These are phyloP conservation scores for Danio choprae DNA, from an alignment of 2,797 vertebrate species.

Conservation along the genomic window DNA sequence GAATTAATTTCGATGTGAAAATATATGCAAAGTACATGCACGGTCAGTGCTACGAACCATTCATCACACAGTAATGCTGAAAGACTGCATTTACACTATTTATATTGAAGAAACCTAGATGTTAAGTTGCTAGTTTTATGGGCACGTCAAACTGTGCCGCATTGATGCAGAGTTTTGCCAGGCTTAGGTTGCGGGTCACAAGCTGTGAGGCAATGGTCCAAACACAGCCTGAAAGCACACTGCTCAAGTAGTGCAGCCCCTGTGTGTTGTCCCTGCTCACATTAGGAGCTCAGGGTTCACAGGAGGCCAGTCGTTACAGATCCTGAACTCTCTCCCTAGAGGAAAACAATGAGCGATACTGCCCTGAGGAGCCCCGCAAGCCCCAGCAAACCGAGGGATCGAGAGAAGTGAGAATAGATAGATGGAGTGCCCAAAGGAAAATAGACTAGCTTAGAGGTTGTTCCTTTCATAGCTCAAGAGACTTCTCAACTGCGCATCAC, in stretches of 20 bases:
- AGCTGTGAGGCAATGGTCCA: slow-evolving; percentile 38
- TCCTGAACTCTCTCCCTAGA: slow-evolving; percentile 42
- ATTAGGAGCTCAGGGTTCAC: slow-evolving; percentile 42
- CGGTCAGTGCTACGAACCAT: not conserved
- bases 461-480: slow-evolving; percentile 5
- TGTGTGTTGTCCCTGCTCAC: slow-evolving; percentile 45
- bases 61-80: slow-evolving; percentile 26
- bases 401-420: slow-evolving; percentile 11
- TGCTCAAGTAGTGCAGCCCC: slow-evolving; percentile 20
- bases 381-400: not conserved
- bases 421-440: slow-evolving; percentile 7
- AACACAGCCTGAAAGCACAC: slow-evolving; percentile 30
- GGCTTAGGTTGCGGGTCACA: slow-evolving; percentile 31
- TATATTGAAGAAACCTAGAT: slow-evolving; percentile 8
- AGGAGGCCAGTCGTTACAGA: slow-evolving; percentile 51
- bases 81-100: slow-evolving; percentile 19
- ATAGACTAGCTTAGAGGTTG: not conserved
- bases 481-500: slow-evolving; percentile 2
- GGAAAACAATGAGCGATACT: slow-evolving; percentile 51
- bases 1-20: not conserved
- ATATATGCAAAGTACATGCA: slow-evolving; percentile 17
- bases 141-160: slow-evolving; percentile 20
- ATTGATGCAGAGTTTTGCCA: slow-evolving; percentile 23
- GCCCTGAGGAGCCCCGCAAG: slow-evolving; percentile 53
- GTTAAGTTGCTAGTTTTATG: slow-evolving; percentile 10